A percentile compares a stretch with the other conserved stretches of the same genome.
Evolutionary conservation across 2,888 invertebrate genomes (phyloP).

Genomic region (Agonopterix arenella): DNA sequence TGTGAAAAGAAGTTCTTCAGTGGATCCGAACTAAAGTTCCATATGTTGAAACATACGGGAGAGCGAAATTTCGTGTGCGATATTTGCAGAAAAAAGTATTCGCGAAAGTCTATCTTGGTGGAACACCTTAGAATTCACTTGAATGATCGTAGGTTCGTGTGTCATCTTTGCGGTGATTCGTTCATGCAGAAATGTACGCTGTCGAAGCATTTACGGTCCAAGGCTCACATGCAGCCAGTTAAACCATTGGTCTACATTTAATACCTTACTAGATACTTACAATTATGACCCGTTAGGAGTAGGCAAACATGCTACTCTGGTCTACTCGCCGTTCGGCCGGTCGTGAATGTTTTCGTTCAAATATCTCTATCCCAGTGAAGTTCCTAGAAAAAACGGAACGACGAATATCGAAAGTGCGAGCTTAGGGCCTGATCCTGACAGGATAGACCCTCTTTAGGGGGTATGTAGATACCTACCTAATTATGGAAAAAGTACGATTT

Average conservation of each 20-base stretch:
- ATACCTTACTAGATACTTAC: too few relatives aligned
- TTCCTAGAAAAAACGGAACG: too few relatives aligned
- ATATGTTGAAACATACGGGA: conserved; percentile 5
- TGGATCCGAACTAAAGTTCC: conserved; percentile 32
- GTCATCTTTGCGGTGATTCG: conserved; percentile 3
- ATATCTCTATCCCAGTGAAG: too few relatives aligned
- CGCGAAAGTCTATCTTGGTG: neutral
- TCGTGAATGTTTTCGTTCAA: too few relatives aligned
- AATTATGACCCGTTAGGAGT: too few relatives aligned
- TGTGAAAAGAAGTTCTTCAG: conserved; percentile 25
- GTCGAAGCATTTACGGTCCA: neutral
- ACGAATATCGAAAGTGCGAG: too few relatives aligned
- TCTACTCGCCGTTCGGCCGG: too few relatives aligned
- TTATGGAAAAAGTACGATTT: too few relatives aligned
- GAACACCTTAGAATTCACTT: neutral
- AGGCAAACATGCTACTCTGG: too few relatives aligned
- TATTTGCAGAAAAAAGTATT: neutral
- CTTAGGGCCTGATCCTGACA: too few relatives aligned
- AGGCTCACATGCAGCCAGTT: conserved; percentile 29
- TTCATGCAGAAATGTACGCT: conserved; percentile 12
- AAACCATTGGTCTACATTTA: conserved; percentile 21
- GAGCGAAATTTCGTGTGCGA: conserved; percentile 4
- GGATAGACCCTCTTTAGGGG: too few relatives aligned
- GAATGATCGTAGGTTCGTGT: conserved; percentile 1
- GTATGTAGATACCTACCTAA: too few relatives aligned